Conservation (phyloP, 37 sponge, comb jelly and placozoan genomes). For the Eunapius fragilis region DNA sequence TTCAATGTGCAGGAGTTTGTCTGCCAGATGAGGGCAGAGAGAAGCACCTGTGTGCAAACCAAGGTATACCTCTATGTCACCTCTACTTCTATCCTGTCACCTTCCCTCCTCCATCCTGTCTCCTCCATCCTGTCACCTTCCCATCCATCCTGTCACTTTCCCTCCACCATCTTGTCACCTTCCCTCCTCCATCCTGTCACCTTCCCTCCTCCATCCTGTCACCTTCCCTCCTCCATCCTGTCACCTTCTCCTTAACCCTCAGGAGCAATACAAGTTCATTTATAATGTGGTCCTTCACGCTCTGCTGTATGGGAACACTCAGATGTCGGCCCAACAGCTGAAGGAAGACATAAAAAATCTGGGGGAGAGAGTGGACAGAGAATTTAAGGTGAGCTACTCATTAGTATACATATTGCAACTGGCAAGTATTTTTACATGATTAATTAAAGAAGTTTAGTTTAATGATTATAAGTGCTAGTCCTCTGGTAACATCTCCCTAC, state of each 20-base stretch:
- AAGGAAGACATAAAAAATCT: background rate
- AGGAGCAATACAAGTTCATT: constrained; percentile 60
- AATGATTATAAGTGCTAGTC: too few relatives aligned
- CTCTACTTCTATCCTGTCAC: too few relatives aligned
- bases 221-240: background rate
- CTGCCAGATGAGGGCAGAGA: constrained; percentile 61
- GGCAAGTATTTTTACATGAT: too few relatives aligned
- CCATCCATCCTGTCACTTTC: too few relatives aligned
- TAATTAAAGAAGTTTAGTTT: too few relatives aligned
- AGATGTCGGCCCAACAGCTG: constrained; percentile 5
- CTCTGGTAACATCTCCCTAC: constrained; percentile 12
- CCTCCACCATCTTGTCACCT: too few relatives aligned
- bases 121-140: too few relatives aligned
- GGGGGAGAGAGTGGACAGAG: constrained; percentile 1
- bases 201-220: too few relatives aligned
- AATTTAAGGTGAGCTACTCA: background rate
- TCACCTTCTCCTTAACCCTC: background rate
- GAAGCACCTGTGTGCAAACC: constrained; percentile 77
- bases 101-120: too few relatives aligned
- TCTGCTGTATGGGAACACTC: constrained; percentile 4
- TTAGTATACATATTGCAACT: too few relatives aligned
- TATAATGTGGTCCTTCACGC: constrained; percentile 45
- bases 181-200: too few relatives aligned
- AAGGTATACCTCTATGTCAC: constrained; percentile 13
- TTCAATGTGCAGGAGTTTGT: constrained; percentile 62